phyloP scores from a whole-genome alignment of 2,888 invertebrate species.

The Drosophila prostipennis region DNA sequence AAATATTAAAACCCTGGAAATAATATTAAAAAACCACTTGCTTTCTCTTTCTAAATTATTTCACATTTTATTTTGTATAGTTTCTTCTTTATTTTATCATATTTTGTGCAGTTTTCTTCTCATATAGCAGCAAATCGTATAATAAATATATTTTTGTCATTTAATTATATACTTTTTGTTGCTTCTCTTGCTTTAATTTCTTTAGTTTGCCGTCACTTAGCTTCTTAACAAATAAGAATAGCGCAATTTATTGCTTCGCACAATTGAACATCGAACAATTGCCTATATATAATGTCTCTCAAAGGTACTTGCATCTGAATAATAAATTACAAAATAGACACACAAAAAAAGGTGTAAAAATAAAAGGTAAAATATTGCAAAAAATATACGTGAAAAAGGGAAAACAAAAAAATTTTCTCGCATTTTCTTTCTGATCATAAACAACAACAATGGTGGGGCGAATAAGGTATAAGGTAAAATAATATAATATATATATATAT shows the following conservation, averaged over 20 bases:
- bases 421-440: slow-evolving; percentile 12
- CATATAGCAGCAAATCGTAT: slow-evolving; percentile 36
- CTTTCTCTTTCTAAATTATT: slow-evolving; percentile 34
- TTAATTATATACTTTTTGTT: slow-evolving; percentile 14
- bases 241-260: slow-evolving; percentile 59
- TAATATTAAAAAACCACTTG: not conserved
- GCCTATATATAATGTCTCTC: slow-evolving; percentile 29
- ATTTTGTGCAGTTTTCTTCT: slow-evolving; percentile 57
- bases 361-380: slow-evolving; percentile 11
- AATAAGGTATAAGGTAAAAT: slow-evolving; percentile 24
- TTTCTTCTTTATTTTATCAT: slow-evolving; percentile 35
- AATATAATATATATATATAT: slow-evolving; percentile 14
- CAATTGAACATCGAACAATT: slow-evolving; percentile 46
- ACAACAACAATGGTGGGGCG: slow-evolving; percentile 17
- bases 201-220: slow-evolving; percentile 50
- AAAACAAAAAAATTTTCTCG: not conserved
- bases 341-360: not conserved
- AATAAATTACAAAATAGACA: slow-evolving; percentile 25
- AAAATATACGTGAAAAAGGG: not conserved
- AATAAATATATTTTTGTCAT: slow-evolving; percentile 38
- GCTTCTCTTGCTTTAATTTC: slow-evolving; percentile 12
- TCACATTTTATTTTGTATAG: slow-evolving; percentile 16
- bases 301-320: slow-evolving; percentile 42
- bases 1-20: no score
- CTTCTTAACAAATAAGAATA: slow-evolving; percentile 53